Conservation (phyloP, 23 tunicate genomes). For the Pegea sp. region DNA sequence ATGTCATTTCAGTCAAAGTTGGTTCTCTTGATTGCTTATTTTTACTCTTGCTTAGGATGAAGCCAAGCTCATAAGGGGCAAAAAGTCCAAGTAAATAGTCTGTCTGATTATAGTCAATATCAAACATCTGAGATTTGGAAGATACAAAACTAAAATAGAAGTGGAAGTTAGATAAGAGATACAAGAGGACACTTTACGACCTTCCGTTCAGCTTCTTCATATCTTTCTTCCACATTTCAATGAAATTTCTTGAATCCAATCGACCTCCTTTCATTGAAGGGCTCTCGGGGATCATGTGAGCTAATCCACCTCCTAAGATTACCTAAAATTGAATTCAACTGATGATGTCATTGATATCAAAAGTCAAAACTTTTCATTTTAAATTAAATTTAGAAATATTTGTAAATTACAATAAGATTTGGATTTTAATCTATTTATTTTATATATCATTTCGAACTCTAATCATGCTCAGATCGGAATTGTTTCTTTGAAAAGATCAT, state of each 20-base stretch:
- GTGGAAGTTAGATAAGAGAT: too few relatives aligned
- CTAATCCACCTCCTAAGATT: conserved; percentile 59
- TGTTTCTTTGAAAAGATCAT: too few relatives aligned
- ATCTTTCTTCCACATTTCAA: conserved; percentile 18
- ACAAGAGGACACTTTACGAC: too few relatives aligned
- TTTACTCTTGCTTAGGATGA: background rate
- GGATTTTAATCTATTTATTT: too few relatives aligned
- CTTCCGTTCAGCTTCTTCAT: conserved; percentile 3
- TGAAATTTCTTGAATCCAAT: conserved; percentile 19
- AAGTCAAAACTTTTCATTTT: too few relatives aligned
- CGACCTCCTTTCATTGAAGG: conserved; percentile 4
- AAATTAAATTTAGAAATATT: too few relatives aligned
- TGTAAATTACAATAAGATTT: too few relatives aligned
- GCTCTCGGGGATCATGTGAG: conserved; percentile 28
- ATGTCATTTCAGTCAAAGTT: conserved; percentile 34
- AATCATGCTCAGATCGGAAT: too few relatives aligned
- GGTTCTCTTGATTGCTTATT: conserved; percentile 12
- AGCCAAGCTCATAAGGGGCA: conserved; percentile 3
- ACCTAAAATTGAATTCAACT: conserved; percentile 23
- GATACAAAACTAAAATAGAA: too few relatives aligned
- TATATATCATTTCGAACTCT: too few relatives aligned
- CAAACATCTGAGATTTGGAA: too few relatives aligned
- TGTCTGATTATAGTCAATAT: conserved; percentile 16
- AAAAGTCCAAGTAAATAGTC: conserved; percentile 55
- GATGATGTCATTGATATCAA: too few relatives aligned